These are phyloP conservation scores for Rhineura floridana DNA, from an alignment of 2,113 vertebrate species.

Conservation along the genomic window DNA sequence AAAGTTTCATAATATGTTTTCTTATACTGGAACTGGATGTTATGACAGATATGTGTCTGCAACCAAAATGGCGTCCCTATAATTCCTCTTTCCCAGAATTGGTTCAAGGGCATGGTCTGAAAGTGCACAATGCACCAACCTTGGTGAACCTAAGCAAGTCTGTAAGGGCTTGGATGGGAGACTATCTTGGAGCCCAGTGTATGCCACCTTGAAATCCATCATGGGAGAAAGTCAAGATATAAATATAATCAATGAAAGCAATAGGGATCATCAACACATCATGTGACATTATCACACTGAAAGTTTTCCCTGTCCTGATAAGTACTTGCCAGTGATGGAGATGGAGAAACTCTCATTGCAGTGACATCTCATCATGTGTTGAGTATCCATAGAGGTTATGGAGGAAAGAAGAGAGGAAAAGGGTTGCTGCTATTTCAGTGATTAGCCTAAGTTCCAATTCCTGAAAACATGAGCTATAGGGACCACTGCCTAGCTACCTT, in stretches of 20 bases:
- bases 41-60: background rate
- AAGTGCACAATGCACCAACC: background rate
- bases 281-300: background rate
- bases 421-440: background rate
- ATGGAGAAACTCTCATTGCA: background rate
- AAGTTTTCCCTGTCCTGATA: background rate
- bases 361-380: background rate
- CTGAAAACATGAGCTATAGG: background rate
- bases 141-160: background rate
- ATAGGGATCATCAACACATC: background rate
- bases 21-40: background rate
- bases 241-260: background rate
- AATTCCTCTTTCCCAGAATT: background rate
- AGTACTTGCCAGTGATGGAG: background rate
- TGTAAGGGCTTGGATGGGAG: background rate
- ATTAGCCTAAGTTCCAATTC: background rate
- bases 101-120: background rate
- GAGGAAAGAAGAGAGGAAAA: background rate
- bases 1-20: background rate
- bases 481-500: background rate
- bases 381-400: background rate
- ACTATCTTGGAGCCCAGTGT: background rate
- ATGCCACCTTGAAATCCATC: background rate
- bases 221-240: background rate
- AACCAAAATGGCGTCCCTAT: background rate